Evolutionary conservation across 2,888 invertebrate genomes (phyloP).

Genomic region (Drosophila recens): DNA sequence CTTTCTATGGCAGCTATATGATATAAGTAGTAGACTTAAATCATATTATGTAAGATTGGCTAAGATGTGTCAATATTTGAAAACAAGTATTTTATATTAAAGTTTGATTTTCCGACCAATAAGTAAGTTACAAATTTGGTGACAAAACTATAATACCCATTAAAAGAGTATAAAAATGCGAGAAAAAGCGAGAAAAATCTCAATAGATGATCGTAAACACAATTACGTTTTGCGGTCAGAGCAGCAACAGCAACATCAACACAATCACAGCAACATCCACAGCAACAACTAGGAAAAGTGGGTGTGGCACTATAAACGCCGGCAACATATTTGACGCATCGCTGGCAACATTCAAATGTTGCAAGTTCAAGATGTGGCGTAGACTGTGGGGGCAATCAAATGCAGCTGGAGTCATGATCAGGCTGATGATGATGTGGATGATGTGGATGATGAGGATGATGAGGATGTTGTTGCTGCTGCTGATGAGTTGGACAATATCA

Average conservation of each 20-base stretch:
- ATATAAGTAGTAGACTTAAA: no score
- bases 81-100: no score
- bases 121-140: neutral
- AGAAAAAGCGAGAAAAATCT: slow-evolving; percentile 50
- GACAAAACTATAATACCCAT: neutral
- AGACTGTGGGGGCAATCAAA: slow-evolving; percentile 47
- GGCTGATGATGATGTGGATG: slow-evolving; percentile 44
- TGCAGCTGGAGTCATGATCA: slow-evolving; percentile 39
- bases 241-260: slow-evolving; percentile 29
- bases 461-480: slow-evolving; percentile 31
- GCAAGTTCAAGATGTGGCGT: slow-evolving; percentile 61
- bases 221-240: slow-evolving; percentile 66
- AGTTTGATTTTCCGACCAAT: neutral
- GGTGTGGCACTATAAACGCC: slow-evolving; percentile 67
- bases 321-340: slow-evolving; percentile 73
- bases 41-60: no score
- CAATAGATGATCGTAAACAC: slow-evolving; percentile 79
- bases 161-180: slow-evolving; percentile 1
- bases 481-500: slow-evolving; percentile 62
- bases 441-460: slow-evolving; percentile 22
- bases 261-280: neutral
- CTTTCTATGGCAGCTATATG: no score
- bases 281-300: slow-evolving; percentile 36
- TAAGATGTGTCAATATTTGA: no score
- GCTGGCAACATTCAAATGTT: slow-evolving; percentile 70